Evolutionary conservation across 2,888 invertebrate genomes (phyloP), one percentile per base, ranked within the genome.

Genomic region (Lasioglossum leucozonium): DNA sequence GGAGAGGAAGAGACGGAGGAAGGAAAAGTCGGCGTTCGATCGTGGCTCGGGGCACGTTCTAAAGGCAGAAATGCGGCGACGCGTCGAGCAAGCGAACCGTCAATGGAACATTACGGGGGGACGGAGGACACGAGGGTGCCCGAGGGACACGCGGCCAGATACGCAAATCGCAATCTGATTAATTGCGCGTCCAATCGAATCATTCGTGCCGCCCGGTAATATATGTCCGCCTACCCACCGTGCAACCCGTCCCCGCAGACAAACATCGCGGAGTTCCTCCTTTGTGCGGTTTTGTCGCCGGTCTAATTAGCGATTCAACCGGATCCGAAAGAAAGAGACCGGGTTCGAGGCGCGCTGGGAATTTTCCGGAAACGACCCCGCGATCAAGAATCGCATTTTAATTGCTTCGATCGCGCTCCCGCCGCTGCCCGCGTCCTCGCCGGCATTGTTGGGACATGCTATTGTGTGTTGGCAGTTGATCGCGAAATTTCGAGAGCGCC

Each of bases 181-280:
- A 92, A 92, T 92, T 89, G 88, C 87, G 86, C 87, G 85, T 86
- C 90, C 87, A 91, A 90, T 90, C 85, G 89, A 89, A 88, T 88
- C 87, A 88, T 90, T 88, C 86, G 85, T 89, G 81, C 79, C 37
- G 34, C 82, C 69, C 74, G 80, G 82, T 76, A 84, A 82, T 88
- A 83, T 86, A 84, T 78, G 80, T 79, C 67, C 79, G 69, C 42
- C 72, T 67, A 30, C 58, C 30, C 1, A 11, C 55, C 55, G 11
- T n/a, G 55, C 55, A 4, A 55, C 1, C 55, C 55, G 55, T 55
- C 55, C 55, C 55, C 4, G 55, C n/a, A 72, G 42, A 81, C 82
- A 82, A 89, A 89, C 81, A 89, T 82, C 80, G 69, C 26, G 30
- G 62, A 16, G n/a, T 47, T 51, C 40, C 30, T 85, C 77, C 80